These are phyloP conservation scores for Diaprepes abbreviatus DNA, from an alignment of 2,888 invertebrate species.

Conservation along the genomic window DNA sequence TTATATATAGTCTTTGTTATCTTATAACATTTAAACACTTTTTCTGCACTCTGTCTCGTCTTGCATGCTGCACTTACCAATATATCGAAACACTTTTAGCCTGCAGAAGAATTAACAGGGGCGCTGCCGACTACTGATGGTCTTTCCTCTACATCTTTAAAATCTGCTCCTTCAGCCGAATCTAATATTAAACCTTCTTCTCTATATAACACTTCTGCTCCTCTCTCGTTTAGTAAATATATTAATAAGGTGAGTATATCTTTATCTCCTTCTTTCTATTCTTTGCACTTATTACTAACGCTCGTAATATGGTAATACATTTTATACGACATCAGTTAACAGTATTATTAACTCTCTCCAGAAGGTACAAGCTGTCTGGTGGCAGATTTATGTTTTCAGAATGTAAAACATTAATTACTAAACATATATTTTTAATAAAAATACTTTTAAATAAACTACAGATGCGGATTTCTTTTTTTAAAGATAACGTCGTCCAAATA, in stretches of 20 bases:
- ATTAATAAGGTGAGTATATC: slow-evolving; percentile 58
- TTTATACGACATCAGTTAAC: no score
- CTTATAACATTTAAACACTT: slow-evolving; percentile 3
- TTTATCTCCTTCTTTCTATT: not conserved
- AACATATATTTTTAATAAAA: no score
- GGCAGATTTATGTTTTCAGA: no score
- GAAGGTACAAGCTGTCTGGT: no score
- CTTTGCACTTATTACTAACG: no score
- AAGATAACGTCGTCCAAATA: no score
- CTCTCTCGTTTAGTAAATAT: slow-evolving; percentile 61
- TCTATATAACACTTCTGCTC: slow-evolving; percentile 58
- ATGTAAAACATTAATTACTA: no score
- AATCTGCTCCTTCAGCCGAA: slow-evolving; percentile 52
- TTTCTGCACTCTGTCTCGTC: slow-evolving; percentile 50
- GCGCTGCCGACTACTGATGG: slow-evolving; percentile 48
- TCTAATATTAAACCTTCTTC: slow-evolving; percentile 51
- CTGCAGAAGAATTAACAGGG: slow-evolving; percentile 55
- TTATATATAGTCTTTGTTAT: slow-evolving; percentile 24
- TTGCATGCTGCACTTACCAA: slow-evolving; percentile 52
- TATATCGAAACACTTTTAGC: slow-evolving; percentile 52
- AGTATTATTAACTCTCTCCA: no score
- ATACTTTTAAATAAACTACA: no score
- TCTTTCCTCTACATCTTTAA: slow-evolving; percentile 50
- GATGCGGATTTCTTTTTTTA: no score
- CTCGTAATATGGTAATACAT: no score